Conservation (phyloP, 2,797 vertebrate species). For the Scarus forsteni region DNA sequence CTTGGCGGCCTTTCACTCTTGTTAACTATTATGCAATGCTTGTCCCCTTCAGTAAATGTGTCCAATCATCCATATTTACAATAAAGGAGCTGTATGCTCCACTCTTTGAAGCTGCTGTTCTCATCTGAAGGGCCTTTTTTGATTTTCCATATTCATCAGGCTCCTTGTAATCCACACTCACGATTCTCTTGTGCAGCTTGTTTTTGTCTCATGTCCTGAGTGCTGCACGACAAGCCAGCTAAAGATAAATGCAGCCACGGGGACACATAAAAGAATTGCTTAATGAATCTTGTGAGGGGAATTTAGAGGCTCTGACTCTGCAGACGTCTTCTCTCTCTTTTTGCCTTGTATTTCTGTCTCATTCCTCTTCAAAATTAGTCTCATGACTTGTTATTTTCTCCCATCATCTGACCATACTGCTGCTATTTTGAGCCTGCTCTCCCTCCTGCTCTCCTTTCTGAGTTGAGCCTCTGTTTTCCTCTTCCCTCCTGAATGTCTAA, state of each 20-base stretch:
- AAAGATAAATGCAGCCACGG: constrained; percentile 24
- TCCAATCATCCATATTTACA: constrained; percentile 2
- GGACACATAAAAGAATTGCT: constrained; percentile 22
- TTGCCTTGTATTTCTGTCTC: constrained; percentile 6
- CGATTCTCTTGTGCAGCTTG: constrained; percentile 26
- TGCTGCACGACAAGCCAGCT: constrained; percentile 36
- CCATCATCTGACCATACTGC: constrained; percentile 49
- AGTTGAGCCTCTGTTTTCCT: constrained; percentile 36
- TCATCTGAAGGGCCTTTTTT: constrained; percentile 32
- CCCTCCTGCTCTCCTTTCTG: constrained; percentile 42
- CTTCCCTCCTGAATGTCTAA: constrained; percentile 25
- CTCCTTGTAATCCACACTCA: constrained; percentile 34
- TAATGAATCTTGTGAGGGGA: constrained; percentile 25
- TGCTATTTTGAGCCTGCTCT: constrained; percentile 50
- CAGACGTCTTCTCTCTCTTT: background rate
- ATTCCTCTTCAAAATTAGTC: constrained; percentile 21
- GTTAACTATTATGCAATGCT: constrained; percentile 7
- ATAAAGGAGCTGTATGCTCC: constrained; percentile 11
- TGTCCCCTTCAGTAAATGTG: background rate
- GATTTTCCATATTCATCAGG: constrained; percentile 52
- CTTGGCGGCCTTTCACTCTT: constrained; percentile 2
- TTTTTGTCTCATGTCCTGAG: constrained; percentile 38
- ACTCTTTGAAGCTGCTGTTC: constrained; percentile 37
- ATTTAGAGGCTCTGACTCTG: constrained; percentile 13
- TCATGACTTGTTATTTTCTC: constrained; percentile 34